Evolutionary conservation across 2,888 invertebrate genomes (phyloP), one percentile per base, ranked within the genome.

Genomic region (Linnaemya vulpina): DNA sequence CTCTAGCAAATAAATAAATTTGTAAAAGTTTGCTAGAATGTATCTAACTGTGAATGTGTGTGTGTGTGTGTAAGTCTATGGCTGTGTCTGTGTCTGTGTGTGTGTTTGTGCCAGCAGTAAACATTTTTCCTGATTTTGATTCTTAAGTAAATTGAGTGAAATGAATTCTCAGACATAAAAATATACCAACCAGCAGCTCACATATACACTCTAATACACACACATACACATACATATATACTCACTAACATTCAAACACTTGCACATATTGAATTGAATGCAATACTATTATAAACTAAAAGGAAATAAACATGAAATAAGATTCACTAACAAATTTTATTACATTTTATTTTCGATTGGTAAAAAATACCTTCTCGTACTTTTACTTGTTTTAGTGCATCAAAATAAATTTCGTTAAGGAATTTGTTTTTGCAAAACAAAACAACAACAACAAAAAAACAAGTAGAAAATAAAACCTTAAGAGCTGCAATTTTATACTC

Each of bases 141-240:
- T 81, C 75, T 70, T 85, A 78, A 85, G 81, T 74, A 81, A 85
- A 81, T 85, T 81, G 81, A 81, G 81, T 81, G 84, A 77, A 85
- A 85, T 85, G 63, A 85, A 71, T 85, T 70, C 63, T 78, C 74
- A 81, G 81, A 74, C 81, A 81, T 77, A 77, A 62, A 77, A 74
- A 55, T 3, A 49, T 55, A 82, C 68, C 13, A 17, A 62, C 53
- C 35, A 38, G 13, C 17, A 17, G 67, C 35, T n/a, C n/a, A n/a
- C n/a, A n/a, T n/a, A 68, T 46, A 63, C 17, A 75, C 20, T 40
- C 22, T 9, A 3, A 1, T 62, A n/a, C 11, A 25, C 46, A 46
- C n/a, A 46, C 25, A 9, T 25, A 25, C 22, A 30, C 15, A n/a
- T 11, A 25, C 25, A 30, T 10, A 46, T n/a, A 9, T 25, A 25